These are phyloP conservation scores for Xiphophorus couchianus DNA, from an alignment of 2,113 vertebrate species.

Conservation along the genomic window DNA sequence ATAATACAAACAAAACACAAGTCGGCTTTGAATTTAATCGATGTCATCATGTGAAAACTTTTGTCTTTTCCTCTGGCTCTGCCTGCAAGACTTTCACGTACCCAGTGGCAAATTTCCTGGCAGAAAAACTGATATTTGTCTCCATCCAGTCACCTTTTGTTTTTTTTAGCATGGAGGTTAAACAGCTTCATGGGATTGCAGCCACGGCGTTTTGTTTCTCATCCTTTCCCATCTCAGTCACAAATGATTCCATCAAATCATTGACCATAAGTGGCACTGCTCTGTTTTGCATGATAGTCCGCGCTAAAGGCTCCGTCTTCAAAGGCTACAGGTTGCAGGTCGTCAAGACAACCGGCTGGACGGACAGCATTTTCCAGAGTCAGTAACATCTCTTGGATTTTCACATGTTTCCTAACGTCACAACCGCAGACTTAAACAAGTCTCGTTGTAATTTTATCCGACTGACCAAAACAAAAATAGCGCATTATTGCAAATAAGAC, in stretches of 20 bases:
- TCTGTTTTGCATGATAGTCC: no score
- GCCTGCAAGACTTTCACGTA: slow-evolving; percentile 12
- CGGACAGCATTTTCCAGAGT: no score
- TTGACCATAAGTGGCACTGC: no score
- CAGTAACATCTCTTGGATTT: no score
- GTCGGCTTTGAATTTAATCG: slow-evolving; percentile 48
- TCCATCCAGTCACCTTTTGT: slow-evolving; percentile 24
- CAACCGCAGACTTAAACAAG: no score
- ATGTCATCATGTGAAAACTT: slow-evolving; percentile 31
- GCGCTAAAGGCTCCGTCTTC: no score
- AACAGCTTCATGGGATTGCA: slow-evolving; percentile 48
- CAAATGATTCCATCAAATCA: slow-evolving; percentile 38
- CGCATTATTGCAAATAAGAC: no score
- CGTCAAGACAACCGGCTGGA: no score
- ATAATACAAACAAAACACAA: background rate
- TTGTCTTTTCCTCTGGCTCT: slow-evolving; percentile 15
- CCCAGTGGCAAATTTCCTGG: slow-evolving; percentile 32
- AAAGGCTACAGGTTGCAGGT: no score
- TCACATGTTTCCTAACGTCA: no score
- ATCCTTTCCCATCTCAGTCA: background rate
- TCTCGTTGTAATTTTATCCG: no score
- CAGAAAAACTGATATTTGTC: slow-evolving; percentile 46
- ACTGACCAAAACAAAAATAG: no score
- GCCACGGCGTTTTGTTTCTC: slow-evolving; percentile 7
- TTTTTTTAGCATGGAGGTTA: slow-evolving; percentile 29